phyloP scores from a whole-genome alignment of 2,888 invertebrate genomes.

The Rosalia funebris region DNA sequence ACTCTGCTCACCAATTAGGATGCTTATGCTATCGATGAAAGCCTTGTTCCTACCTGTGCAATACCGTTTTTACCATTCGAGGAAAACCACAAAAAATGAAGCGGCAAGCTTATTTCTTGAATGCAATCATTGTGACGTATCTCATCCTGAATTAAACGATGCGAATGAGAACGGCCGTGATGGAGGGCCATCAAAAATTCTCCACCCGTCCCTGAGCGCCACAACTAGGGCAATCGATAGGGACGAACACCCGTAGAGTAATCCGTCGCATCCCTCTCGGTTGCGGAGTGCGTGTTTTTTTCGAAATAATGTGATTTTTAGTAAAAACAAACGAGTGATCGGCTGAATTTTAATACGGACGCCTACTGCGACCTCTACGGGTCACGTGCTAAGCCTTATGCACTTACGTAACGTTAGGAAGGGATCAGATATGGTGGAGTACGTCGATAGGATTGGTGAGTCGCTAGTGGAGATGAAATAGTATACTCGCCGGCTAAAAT shows the following conservation, averaged over 20 bases:
- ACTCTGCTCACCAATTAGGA: no score
- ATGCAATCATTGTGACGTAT: no score
- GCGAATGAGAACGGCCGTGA: no score
- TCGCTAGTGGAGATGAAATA: conserved; percentile 30
- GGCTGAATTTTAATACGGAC: conserved; percentile 22
- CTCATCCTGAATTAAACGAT: no score
- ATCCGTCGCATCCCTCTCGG: conserved; percentile 51
- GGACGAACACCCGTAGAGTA: conserved; percentile 57
- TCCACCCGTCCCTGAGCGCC: conserved; percentile 48
- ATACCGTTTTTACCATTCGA: no score
- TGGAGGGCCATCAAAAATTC: conserved; percentile 60
- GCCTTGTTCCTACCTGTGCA: no score
- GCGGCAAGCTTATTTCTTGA: no score
- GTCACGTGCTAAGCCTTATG: conserved; percentile 41
- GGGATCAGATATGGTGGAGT: conserved; percentile 54
- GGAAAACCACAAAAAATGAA: no score
- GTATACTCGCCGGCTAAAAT: conserved; percentile 3
- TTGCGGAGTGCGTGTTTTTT: conserved; percentile 65
- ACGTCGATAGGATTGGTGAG: conserved; percentile 61
- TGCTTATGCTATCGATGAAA: no score
- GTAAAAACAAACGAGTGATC: conserved; percentile 56
- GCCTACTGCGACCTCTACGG: conserved; percentile 43
- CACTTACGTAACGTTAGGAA: conserved; percentile 28
- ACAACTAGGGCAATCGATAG: conserved; percentile 76
- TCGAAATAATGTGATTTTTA: conserved; percentile 54